These are phyloP conservation scores for Coregonus ussuriensis DNA, from an alignment of 2,797 vertebrate genomes.

Conservation along the genomic window DNA sequence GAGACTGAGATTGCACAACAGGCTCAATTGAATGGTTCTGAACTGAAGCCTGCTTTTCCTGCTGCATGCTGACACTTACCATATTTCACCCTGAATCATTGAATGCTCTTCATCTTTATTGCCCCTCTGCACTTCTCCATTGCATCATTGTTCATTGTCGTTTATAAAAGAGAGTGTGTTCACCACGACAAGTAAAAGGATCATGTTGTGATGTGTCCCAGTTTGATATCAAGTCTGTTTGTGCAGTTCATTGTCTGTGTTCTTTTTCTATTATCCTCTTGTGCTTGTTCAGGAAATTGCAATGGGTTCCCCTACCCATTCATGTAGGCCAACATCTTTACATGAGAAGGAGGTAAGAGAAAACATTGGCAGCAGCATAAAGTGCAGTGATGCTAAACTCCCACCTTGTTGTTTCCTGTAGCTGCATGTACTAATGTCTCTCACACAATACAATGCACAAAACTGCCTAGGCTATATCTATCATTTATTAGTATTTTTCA, in stretches of 20 bases:
- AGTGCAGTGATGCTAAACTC: too few relatives aligned
- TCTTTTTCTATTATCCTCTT: neutral
- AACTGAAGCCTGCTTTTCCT: constrained; percentile 8
- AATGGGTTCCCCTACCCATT: too few relatives aligned
- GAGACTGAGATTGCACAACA: constrained; percentile 8
- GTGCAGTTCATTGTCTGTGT: neutral
- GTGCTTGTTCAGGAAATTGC: neutral
- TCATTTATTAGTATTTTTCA: too few relatives aligned
- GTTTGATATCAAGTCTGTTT: too few relatives aligned
- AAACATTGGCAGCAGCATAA: too few relatives aligned
- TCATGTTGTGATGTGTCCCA: neutral
- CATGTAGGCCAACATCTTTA: too few relatives aligned
- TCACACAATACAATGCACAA: too few relatives aligned
- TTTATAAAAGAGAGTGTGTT: neutral
- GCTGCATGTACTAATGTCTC: too few relatives aligned
- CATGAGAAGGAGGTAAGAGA: too few relatives aligned
- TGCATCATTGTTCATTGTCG: constrained; percentile 12
- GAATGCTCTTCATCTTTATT: constrained; percentile 7
- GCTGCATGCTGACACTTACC: constrained; percentile 3
- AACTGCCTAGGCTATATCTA: too few relatives aligned
- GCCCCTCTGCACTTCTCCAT: constrained; percentile 1
- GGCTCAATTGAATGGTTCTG: constrained; percentile 10
- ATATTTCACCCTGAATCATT: constrained; percentile 18
- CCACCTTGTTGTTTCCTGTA: too few relatives aligned
- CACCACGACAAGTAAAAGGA: neutral